Conservation (phyloP, 2,113 vertebrate genomes). For the Leucopternis melanops region DNA sequence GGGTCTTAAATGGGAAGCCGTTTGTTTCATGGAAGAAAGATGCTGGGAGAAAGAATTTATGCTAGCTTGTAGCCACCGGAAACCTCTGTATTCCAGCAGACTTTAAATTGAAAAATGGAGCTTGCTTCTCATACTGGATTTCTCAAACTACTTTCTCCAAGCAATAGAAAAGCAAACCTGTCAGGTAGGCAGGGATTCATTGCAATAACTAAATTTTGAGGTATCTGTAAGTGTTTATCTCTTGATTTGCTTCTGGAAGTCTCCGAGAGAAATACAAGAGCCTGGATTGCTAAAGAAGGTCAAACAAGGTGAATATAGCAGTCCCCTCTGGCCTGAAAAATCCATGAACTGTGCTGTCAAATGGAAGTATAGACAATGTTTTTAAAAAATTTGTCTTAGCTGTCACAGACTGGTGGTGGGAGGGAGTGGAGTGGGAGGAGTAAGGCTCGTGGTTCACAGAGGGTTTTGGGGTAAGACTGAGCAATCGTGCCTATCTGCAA, state of each 20-base stretch:
- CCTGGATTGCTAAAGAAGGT: not conserved
- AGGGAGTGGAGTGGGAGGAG: not conserved
- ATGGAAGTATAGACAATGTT: not conserved
- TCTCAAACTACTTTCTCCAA: not conserved
- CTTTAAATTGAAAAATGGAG: conserved; percentile 15
- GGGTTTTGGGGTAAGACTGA: not conserved
- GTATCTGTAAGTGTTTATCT: not conserved
- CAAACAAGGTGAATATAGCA: not conserved
- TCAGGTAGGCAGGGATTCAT: not conserved
- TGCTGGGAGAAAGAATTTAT: not conserved
- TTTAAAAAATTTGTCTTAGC: not conserved
- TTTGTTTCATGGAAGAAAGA: conserved; percentile 5
- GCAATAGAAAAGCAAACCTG: not conserved
- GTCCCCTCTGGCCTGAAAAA: not conserved
- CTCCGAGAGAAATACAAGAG: rapidly evolving
- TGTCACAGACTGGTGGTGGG: not conserved
- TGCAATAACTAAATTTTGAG: not conserved
- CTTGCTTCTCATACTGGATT: not conserved
- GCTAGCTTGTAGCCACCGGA: not conserved
- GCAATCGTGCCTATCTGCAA: not conserved
- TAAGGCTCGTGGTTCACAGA: not conserved
- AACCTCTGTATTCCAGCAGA: not conserved
- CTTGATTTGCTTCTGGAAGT: not conserved
- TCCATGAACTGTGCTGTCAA: not conserved
- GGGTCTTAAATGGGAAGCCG: conserved; percentile 20